Evolutionary conservation across 2,797 vertebrate species (phyloP).

Genomic region (Eulemur coronatus): DNA sequence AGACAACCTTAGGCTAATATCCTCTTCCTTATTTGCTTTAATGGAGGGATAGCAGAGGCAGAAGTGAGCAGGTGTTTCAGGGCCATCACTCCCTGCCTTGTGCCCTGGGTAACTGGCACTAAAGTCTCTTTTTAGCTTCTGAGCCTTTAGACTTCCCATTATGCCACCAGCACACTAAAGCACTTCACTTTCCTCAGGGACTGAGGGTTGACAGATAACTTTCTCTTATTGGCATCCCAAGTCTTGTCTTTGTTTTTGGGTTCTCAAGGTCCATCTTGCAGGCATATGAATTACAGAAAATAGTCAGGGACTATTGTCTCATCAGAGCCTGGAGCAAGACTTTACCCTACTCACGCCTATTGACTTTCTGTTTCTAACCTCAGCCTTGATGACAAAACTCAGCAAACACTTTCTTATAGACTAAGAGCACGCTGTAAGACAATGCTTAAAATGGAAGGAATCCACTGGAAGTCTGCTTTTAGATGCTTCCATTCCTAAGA

Average conservation of each 20-base stretch:
- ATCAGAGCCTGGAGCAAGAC: background rate
- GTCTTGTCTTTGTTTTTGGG: background rate
- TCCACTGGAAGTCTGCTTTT: background rate
- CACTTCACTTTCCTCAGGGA: background rate
- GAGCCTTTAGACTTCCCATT: background rate
- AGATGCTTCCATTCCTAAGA: background rate
- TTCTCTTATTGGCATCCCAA: background rate
- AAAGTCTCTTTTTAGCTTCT: background rate
- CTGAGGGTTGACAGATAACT: background rate
- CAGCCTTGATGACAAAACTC: background rate
- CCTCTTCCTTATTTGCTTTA: background rate
- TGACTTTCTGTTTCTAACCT: constrained; percentile 23
- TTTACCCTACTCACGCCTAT: background rate
- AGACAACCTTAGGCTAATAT: background rate
- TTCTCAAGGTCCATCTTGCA: background rate
- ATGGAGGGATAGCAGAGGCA: background rate
- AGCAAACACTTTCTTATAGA: background rate
- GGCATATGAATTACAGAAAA: background rate
- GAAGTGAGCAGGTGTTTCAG: background rate
- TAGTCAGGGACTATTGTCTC: background rate
- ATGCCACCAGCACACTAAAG: background rate
- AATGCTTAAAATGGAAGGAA: background rate
- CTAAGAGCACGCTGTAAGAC: background rate
- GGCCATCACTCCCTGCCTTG: background rate
- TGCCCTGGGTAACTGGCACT: background rate